Evolutionary conservation across 2,888 invertebrate genomes (phyloP), one percentile per base, ranked within the genome.

Genomic region (Chymomyza fuscimana): DNA sequence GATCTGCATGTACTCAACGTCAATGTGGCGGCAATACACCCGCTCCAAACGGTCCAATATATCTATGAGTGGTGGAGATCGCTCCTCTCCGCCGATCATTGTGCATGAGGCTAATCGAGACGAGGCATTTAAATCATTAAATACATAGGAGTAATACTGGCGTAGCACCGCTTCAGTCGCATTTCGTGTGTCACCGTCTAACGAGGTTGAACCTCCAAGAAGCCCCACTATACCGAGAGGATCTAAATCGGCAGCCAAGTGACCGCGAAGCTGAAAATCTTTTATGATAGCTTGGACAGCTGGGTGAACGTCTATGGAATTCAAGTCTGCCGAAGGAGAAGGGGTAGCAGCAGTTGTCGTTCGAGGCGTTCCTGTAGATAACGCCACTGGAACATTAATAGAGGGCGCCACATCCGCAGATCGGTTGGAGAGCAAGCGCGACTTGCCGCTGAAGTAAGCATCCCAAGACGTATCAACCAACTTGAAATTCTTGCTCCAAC

Each of bases 1-100:
- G 90, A 99, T 98, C 92, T 98, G 99, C 99, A 99, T 99, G 91
- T 98, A 99, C 92, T 99, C 99, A 4, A 98, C 96, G 32, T 99
- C 99, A 87, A 99, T 99, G 91, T 97, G 97, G 79, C 96, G 95
- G 91, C 99, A 99, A 92, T 99, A 99, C 0, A 97, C 95, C 75
- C 95, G 93, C 93, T 99, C 98, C 61, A 99, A 92, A 51, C 99
- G 94, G 73, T 94, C 94, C 75, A 99, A 93, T 89, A 99, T 99
- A 91, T 99, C 99, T 76, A 71, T 94, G 32, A 99, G 93, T 0
- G 98, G 95, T 82, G 99, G 92, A 15, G 96, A 95, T 88, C 95
- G 95, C 76, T 97, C 96, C 83, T 95, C 95, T 66, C 98, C 98
- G 12, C 97, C 97, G 90, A 99, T 99, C 92, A 97, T 98, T n/a